Evolutionary conservation across 2,888 invertebrate species (phyloP), one percentile per base, ranked within the genome.

Genomic region (Protula sp.): DNA sequence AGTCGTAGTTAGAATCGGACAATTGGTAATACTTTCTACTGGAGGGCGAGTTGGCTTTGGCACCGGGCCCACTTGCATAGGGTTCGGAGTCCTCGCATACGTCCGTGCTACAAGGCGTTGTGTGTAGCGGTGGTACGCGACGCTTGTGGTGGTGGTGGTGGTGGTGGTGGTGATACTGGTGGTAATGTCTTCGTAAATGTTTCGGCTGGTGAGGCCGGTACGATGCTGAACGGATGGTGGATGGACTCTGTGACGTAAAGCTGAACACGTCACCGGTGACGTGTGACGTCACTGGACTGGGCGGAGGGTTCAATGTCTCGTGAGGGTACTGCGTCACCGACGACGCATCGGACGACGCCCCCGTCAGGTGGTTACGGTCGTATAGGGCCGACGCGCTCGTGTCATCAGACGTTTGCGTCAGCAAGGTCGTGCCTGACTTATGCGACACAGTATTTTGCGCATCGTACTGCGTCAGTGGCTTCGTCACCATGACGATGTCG

Each of bases 51-150:
- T 38, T 14, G 19, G 38, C 9, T 38, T 38, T 19, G 9, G 38
- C 38, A 9, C 38, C 38, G 38, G 9, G 19, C n/a, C n/a, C n/a
- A n/a, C n/a, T 38, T 14, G 65, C 52, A 62, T 79, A 79, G 5
- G 81, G 77, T 67, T 82, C 81, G 68, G 81, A 81, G 63, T 82
- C 82, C 79, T 92, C 91, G 73, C 92, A 94, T 67, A 94, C 91
- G 70, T 94, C 94, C 38, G 94, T 94, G 68, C 92, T 92, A 76
- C 93, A 94, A 0, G 94, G 94, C 27, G 94, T 94, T 22, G 77
- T 76, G 14, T 94, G 94, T 29, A 94, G 94, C 4, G 94, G 94
- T 0, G 92, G 91, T 79, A 92, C 90, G n/a, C 22, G 9, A 5
- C 22, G 5, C 9, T 14, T 14, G 22, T 9, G 9, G 22, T 24